A percentile compares a stretch with the other conserved stretches of the same genome.
These are phyloP conservation scores for Hololepta plana DNA, from an alignment of 2,888 invertebrate genomes.

Conservation along the genomic window DNA sequence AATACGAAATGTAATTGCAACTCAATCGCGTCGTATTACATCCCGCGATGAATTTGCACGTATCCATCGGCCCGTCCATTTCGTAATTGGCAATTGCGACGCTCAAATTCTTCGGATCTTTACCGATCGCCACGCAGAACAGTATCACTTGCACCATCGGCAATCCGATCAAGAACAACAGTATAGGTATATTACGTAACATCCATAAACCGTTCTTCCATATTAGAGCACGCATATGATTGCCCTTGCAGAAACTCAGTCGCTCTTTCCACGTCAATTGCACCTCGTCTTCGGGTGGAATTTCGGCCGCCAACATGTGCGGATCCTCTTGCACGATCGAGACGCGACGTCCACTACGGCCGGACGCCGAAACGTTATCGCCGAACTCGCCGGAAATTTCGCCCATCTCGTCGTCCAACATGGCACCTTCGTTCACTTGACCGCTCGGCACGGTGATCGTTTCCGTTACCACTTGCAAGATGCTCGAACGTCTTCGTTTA, in stretches of 20 bases:
- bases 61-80: conserved; percentile 21
- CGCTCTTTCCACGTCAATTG: conserved; percentile 33
- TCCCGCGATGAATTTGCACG: conserved; percentile 22
- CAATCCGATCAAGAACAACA: conserved; percentile 70
- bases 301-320: conserved; percentile 29
- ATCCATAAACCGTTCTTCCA: conserved; percentile 83
- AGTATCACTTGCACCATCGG: conserved; percentile 62
- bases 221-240: conserved; percentile 53
- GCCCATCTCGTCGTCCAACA: conserved; percentile 52
- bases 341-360: conserved; percentile 40
- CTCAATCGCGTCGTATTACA: conserved; percentile 53
- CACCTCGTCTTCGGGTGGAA: conserved; percentile 51
- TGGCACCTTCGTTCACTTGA: conserved; percentile 42
- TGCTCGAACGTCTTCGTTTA: conserved; percentile 61
- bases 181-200: conserved; percentile 64
- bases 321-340: conserved; percentile 37
- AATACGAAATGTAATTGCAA: conserved; percentile 55
- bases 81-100: conserved; percentile 73
- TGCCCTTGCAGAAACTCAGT: conserved; percentile 12
- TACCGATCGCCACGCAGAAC: conserved; percentile 80
- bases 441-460: conserved; percentile 45
- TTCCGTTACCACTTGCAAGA: conserved; percentile 56
- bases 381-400: conserved; percentile 80
- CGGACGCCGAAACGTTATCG: conserved; percentile 65
- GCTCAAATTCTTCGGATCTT: conserved; percentile 58